Conservation (phyloP, 2,113 vertebrate species). For the Acrocephalus arundinaceus region DNA sequence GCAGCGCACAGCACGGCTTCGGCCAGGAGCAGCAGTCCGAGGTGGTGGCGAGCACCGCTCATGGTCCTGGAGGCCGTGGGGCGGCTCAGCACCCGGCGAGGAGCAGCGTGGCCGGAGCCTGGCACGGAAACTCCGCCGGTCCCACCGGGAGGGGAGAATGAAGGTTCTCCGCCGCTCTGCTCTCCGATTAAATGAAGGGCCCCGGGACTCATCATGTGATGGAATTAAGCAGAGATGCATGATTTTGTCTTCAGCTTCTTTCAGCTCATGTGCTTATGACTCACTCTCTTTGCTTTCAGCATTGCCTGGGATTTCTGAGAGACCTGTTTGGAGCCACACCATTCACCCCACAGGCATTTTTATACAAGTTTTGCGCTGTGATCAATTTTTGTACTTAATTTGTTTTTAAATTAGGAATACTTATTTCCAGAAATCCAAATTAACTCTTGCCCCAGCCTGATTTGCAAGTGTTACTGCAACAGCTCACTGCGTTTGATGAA, state of each 20-base stretch:
- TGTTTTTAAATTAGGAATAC: constrained; percentile 74
- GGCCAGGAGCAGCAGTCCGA: constrained; percentile 61
- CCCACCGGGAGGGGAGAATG: neutral
- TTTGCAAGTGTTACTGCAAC: constrained; percentile 6
- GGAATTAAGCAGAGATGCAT: constrained; percentile 76
- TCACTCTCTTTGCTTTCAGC: constrained; percentile 71
- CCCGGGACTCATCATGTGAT: constrained; percentile 81
- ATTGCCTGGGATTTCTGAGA: constrained; percentile 47
- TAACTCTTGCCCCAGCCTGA: constrained; percentile 9
- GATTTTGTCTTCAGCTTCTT: constrained; percentile 73
- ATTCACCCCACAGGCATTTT: constrained; percentile 41
- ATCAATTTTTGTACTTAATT: constrained; percentile 34
- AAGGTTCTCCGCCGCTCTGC: constrained; percentile 9
- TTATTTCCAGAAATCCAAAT: constrained; percentile 68
- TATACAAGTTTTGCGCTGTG: neutral
- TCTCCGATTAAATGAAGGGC: constrained; percentile 68
- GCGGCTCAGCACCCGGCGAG: fast-evolving
- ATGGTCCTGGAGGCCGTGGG: neutral
- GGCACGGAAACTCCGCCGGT: neutral
- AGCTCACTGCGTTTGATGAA: neutral
- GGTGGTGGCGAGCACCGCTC: neutral
- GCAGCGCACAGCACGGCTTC: constrained; percentile 4
- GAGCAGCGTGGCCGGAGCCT: neutral
- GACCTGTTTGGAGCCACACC: constrained; percentile 45
- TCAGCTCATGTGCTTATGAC: constrained; percentile 81